Percentiles rank a stretch among this genome's conserved stretches.
These are phyloP conservation scores for Spheniscus humboldti DNA, from an alignment of 2,797 vertebrate genomes.

Conservation along the genomic window DNA sequence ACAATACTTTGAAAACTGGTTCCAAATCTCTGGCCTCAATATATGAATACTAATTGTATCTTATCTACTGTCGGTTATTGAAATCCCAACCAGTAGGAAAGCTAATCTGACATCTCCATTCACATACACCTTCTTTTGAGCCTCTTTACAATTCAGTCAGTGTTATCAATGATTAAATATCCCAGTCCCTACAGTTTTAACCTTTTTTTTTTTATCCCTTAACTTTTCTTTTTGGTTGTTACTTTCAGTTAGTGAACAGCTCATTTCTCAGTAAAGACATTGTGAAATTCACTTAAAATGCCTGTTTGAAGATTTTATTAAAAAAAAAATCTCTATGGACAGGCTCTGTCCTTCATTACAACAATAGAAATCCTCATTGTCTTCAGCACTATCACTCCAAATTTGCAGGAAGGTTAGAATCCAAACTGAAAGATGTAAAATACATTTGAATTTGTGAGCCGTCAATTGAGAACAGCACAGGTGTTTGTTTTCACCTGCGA, in stretches of 20 bases:
- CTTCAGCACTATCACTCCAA: constrained; percentile 16
- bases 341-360: constrained; percentile 30
- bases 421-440: neutral
- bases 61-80: constrained; percentile 61
- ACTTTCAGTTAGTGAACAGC: constrained; percentile 42
- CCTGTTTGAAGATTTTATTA: constrained; percentile 48
- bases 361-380: constrained; percentile 49
- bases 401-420: constrained; percentile 19
- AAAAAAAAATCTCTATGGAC: constrained; percentile 11
- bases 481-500: constrained; percentile 29
- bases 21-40: constrained; percentile 59
- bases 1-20: constrained; percentile 47
- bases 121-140: constrained; percentile 58
- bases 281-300: constrained; percentile 58
- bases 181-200: constrained; percentile 59
- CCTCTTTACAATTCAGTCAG: constrained; percentile 54
- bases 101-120: constrained; percentile 68
- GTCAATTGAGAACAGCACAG: neutral
- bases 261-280: constrained; percentile 50
- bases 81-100: constrained; percentile 63
- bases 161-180: constrained; percentile 60
- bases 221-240: constrained; percentile 50
- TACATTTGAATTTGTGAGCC: neutral
- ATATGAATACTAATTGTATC: constrained; percentile 63
- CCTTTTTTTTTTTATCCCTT: constrained; percentile 25